phyloP scores from a whole-genome alignment of 2,797 vertebrate genomes.

The Cynopterus sphinx region DNA sequence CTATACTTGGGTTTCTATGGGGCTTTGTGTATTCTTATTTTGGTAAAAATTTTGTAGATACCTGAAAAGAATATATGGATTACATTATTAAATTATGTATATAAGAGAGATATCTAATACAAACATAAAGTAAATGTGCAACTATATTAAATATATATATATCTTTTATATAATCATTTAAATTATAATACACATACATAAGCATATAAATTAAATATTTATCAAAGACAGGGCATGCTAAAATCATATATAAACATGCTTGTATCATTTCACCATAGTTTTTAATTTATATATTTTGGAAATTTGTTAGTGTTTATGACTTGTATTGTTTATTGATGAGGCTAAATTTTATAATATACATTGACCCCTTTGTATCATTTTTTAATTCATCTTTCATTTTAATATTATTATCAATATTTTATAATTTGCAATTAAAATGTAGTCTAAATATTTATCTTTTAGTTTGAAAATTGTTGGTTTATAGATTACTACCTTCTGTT shows the following conservation, averaged over 20 bases:
- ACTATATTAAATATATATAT: neutral
- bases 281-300: neutral
- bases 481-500: neutral
- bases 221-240: neutral
- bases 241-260: neutral
- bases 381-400: neutral
- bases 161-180: neutral
- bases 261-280: neutral
- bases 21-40: neutral
- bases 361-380: neutral
- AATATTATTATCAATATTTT: neutral
- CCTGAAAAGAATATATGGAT: neutral
- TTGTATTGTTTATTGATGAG: neutral
- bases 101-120: neutral
- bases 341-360: neutral
- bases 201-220: neutral
- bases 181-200: neutral
- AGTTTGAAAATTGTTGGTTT: neutral
- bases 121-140: neutral
- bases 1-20: neutral
- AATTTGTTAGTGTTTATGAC: neutral
- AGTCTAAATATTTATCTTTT: neutral
- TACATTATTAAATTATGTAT: neutral
- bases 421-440: neutral
- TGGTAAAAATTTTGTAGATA: neutral